A percentile compares a stretch with the other conserved stretches of the same genome.
Conservation (phyloP, 1,140 invertebrate genomes). For the Conus betulinus region DNA sequence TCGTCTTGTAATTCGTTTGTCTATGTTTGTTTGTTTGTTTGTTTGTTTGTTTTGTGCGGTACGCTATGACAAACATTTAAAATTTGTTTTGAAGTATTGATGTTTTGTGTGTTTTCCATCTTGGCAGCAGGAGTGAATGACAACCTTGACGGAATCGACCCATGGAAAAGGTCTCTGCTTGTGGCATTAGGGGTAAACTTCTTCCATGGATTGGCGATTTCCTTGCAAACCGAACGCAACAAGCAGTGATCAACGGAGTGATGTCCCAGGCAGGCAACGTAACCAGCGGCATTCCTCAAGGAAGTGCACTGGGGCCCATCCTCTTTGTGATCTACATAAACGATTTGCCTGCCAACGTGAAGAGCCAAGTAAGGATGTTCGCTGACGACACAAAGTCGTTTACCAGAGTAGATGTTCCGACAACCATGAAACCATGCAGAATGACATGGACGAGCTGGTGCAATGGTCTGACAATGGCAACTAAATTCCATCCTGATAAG, state of each 20-base stretch:
- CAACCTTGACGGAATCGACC: neutral
- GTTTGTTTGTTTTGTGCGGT: too few relatives aligned
- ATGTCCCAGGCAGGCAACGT: conserved; percentile 39
- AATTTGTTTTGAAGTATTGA: too few relatives aligned
- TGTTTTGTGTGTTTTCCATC: too few relatives aligned
- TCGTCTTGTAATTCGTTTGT: too few relatives aligned
- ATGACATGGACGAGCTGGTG: conserved; percentile 25
- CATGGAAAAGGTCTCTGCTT: neutral
- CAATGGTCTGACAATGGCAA: conserved; percentile 39
- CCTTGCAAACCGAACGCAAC: conserved; percentile 41
- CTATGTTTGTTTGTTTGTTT: too few relatives aligned
- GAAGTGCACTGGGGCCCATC: conserved; percentile 49
- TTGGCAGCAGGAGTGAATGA: too few relatives aligned
- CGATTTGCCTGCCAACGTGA: too few relatives aligned
- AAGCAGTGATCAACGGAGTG: conserved; percentile 38
- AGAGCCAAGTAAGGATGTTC: conserved; percentile 54
- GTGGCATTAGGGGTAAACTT: too few relatives aligned
- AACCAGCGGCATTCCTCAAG: conserved; percentile 50
- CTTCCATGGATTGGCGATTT: conserved; percentile 40
- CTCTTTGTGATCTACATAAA: conserved; percentile 51
- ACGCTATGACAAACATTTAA: too few relatives aligned
- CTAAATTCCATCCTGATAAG: too few relatives aligned
- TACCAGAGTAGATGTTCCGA: too few relatives aligned
- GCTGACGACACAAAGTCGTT: neutral
- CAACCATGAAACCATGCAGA: conserved; percentile 17